Conservation (phyloP, 2,797 vertebrate genomes). For the Borostomias antarcticus region DNA sequence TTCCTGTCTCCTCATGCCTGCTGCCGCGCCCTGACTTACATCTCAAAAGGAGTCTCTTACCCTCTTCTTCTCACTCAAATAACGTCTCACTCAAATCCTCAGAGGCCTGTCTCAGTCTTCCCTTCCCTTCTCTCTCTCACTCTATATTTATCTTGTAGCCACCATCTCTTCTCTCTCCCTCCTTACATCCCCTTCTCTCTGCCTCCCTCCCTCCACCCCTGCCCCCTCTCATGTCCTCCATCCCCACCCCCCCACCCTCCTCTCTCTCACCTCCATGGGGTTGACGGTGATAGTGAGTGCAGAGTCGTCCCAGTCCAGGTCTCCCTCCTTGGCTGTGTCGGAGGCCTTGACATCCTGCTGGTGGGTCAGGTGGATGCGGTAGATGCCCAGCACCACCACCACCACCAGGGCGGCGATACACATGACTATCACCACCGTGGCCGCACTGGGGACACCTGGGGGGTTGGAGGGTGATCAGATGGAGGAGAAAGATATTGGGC, state of each 20-base stretch:
- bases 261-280: conserved; percentile 88
- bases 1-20: not conserved
- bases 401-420: conserved; percentile 88
- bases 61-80: not conserved
- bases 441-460: conserved; percentile 85
- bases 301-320: conserved; percentile 88
- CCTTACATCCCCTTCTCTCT: not conserved
- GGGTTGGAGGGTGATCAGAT: no score
- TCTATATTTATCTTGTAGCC: no score
- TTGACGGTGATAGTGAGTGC: conserved; percentile 94
- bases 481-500: no score
- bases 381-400: conserved; percentile 85
- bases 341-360: conserved; percentile 77
- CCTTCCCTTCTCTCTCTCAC: not conserved
- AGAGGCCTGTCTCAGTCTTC: not conserved
- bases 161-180: not conserved
- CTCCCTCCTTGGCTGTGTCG: conserved; percentile 77
- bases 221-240: not conserved
- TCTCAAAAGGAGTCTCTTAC: not conserved
- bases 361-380: conserved; percentile 83
- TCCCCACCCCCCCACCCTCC: not conserved
- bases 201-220: not conserved
- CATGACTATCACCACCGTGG: conserved; percentile 83
- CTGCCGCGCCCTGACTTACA: not conserved
- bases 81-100: not conserved